phyloP scores from a whole-genome alignment of 2,888 invertebrate species.

The Tyria jacobaeae region DNA sequence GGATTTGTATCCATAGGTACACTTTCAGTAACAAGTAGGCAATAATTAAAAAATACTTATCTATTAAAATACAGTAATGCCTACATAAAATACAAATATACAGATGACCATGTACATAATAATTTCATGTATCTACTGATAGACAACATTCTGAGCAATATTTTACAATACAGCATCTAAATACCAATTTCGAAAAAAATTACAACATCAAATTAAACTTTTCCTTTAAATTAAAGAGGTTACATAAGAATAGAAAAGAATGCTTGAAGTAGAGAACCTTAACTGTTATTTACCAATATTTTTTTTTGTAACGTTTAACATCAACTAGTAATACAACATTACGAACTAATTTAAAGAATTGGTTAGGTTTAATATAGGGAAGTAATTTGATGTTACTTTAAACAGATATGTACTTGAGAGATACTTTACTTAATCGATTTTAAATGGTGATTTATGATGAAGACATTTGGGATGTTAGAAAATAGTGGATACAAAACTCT shows the following conservation, averaged over 20 bases:
- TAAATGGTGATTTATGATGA: constrained; percentile 41
- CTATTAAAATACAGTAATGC: constrained; percentile 66
- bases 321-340: constrained; percentile 70
- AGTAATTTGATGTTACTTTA: constrained; percentile 71
- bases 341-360: constrained; percentile 50
- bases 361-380: constrained; percentile 56
- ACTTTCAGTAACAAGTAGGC: constrained; percentile 57
- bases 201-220: not conserved
- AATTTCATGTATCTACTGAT: constrained; percentile 42
- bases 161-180: constrained; percentile 40
- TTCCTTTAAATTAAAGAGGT: not conserved
- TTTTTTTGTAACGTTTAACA: constrained; percentile 59
- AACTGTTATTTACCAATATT: constrained; percentile 43
- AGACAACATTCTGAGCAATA: constrained; percentile 56
- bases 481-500: constrained; percentile 31
- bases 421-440: constrained; percentile 60
- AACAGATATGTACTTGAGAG: constrained; percentile 80
- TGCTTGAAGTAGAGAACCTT: constrained; percentile 27
- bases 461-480: constrained; percentile 32
- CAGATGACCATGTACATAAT: constrained; percentile 41
- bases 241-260: constrained; percentile 15
- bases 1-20: constrained; percentile 56
- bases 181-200: constrained; percentile 28
- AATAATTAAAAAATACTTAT: constrained; percentile 65
- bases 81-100: constrained; percentile 69